Base-by-base conservation (phyloP, 2,113 vertebrate genomes). In the Erythrocebus patas region DNA sequence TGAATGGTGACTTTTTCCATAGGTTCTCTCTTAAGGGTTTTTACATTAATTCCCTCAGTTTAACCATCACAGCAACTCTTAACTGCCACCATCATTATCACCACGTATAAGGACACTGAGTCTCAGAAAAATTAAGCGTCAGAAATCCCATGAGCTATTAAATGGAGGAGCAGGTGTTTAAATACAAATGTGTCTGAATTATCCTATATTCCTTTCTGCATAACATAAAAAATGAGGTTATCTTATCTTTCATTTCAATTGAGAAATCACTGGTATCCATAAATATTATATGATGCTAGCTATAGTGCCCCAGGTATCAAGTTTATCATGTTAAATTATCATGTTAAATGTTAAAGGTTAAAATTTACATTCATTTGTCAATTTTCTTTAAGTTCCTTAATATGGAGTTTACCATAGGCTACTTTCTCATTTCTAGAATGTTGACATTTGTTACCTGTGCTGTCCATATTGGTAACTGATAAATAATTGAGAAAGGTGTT, bases 221-320 rank as follows among this genome's bases (percentile, higher is more conserved):
- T 70, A 57, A 45, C 4, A 30, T 70, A 5, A 40, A 64, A 83
- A 59, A 38, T 14, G 8, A 86, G 38, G 25, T 80, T 75, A 48
- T 79, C 93, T 96, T 72, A 83, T 82, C 89, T 89, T 70, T 89
- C 25, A 59, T 89, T 96, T 94, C 70, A 92, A 68, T 50, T 93
- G 89, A 91, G 91, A 88, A 89, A 91, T 81, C 66, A 59, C 64
- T 87, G 52, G 12, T 93, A n/a, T 90, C 25, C 8, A 25, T 85
- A 94, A 93, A 32, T 94, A 66, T 66, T 73, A 43, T 76, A 25
- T 50, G 32, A 35, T 57, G 40, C 43, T 70, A 40, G 7, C 68
- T 79, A 9, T 32, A 57, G 48, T 50, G 40, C 55, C 57, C 38
- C 10, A 4, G 20, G 18, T 50, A 70, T 80, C 12, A 61, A 38